Conservation (phyloP, 1,140 invertebrate genomes). For the Drosophila pseudoananassae region DNA sequence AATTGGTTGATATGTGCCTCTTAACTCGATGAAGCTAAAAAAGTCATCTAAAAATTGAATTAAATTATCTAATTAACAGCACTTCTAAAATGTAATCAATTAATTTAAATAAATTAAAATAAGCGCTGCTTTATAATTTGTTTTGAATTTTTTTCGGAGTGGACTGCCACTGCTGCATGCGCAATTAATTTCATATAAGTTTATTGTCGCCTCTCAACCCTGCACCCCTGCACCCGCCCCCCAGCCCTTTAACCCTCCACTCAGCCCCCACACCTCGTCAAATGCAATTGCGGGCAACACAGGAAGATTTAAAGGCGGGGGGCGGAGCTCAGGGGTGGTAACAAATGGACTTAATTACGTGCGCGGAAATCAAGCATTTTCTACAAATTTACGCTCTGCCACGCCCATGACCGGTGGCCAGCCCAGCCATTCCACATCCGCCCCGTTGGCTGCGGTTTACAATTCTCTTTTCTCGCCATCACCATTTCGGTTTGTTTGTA, state of each 20-base stretch:
- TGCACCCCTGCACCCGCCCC: conserved; percentile 23
- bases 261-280: conserved; percentile 1
- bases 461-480: conserved; percentile 40
- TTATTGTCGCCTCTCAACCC: conserved; percentile 76
- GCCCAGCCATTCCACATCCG: conserved; percentile 4
- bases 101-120: not conserved
- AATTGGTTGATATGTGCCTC: not conserved
- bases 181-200: conserved; percentile 82
- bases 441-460: conserved; percentile 60
- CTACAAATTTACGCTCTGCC: conserved; percentile 75
- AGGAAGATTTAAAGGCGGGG: conserved; percentile 20
- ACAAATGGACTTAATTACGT: conserved; percentile 82
- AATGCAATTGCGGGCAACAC: conserved; percentile 58
- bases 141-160: conserved; percentile 7
- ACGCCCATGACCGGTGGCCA: conserved; percentile 35
- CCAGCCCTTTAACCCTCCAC: conserved; percentile 13
- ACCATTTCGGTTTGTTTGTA: conserved; percentile 67
- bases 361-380: conserved; percentile 80
- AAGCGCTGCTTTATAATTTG: not conserved
- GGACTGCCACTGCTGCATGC: conserved; percentile 56
- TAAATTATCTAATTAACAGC: not conserved
- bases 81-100: not conserved
- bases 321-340: conserved; percentile 23
- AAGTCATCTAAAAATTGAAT: not conserved
- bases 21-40: not conserved